phyloP scores from a whole-genome alignment of 64 coral and sea anemone species.

The Pocillopora damicornis region DNA sequence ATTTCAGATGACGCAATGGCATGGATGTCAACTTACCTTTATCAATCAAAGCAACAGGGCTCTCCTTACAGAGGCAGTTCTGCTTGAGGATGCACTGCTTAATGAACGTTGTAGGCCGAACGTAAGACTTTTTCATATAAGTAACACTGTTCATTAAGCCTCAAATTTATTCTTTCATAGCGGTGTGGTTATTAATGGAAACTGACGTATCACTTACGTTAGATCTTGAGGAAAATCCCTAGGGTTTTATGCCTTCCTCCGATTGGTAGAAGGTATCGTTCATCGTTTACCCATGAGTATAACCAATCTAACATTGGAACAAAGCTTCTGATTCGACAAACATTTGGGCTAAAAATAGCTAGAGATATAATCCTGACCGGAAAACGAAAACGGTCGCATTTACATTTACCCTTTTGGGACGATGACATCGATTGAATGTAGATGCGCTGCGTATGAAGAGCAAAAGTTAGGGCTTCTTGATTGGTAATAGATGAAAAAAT shows the following conservation, averaged over 20 bases:
- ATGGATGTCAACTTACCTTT: neutral
- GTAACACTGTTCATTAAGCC: conserved; percentile 37
- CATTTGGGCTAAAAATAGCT: conserved; percentile 14
- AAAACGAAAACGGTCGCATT: neutral
- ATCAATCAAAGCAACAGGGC: neutral
- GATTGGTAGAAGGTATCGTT: conserved; percentile 46
- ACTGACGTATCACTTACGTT: conserved; percentile 40
- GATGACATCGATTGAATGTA: too few relatives aligned
- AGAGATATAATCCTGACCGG: neutral
- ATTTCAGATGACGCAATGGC: too few relatives aligned
- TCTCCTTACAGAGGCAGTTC: neutral
- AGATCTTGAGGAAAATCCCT: conserved; percentile 21
- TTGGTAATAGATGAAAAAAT: too few relatives aligned
- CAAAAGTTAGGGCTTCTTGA: too few relatives aligned
- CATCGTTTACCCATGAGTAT: conserved; percentile 11
- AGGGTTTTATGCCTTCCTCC: conserved; percentile 9
- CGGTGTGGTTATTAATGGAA: conserved; percentile 39
- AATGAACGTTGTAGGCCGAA: neutral
- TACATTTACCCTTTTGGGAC: neutral
- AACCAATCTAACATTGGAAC: neutral
- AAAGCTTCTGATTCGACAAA: conserved; percentile 25
- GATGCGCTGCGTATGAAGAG: too few relatives aligned
- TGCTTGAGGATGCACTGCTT: too few relatives aligned
- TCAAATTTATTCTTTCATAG: conserved; percentile 66
- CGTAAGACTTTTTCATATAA: conserved; percentile 31